Conservation (phyloP, 2,888 invertebrate species). For the Augochlorella aurata region DNA sequence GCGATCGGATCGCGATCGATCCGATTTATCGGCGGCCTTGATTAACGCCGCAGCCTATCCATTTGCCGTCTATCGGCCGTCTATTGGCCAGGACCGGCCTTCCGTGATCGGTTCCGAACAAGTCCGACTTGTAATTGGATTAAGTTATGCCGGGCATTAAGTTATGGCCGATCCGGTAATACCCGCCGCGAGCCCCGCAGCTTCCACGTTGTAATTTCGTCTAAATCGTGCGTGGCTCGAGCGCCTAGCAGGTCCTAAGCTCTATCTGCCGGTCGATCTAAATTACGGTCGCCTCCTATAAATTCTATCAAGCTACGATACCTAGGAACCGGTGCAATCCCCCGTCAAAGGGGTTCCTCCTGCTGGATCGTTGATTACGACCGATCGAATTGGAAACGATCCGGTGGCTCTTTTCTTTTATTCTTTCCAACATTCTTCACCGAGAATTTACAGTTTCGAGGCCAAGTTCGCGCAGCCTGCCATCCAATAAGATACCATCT, state of each 20-base stretch:
- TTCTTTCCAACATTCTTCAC: too few species aligned
- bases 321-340: neutral
- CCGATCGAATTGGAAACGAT: neutral
- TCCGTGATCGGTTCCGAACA: neutral
- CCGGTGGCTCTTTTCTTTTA: neutral
- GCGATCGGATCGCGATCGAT: constrained; percentile 30
- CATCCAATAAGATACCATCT: too few species aligned
- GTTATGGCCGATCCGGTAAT: constrained; percentile 28
- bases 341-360: constrained; percentile 5
- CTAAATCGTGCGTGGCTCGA: constrained; percentile 37
- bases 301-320: constrained; percentile 20
- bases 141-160: constrained; percentile 40
- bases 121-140: constrained; percentile 42
- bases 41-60: constrained; percentile 18
- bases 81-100: neutral
- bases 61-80: neutral
- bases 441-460: too few species aligned
- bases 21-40: constrained; percentile 25
- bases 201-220: constrained; percentile 42
- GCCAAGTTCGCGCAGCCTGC: too few species aligned
- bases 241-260: neutral
- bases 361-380: neutral
- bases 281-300: constrained; percentile 34
- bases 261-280: constrained; percentile 38
- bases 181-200: constrained; percentile 11